Evolutionary conservation across 2,797 vertebrate species (phyloP).

Genomic region (Garrulus glandarius): DNA sequence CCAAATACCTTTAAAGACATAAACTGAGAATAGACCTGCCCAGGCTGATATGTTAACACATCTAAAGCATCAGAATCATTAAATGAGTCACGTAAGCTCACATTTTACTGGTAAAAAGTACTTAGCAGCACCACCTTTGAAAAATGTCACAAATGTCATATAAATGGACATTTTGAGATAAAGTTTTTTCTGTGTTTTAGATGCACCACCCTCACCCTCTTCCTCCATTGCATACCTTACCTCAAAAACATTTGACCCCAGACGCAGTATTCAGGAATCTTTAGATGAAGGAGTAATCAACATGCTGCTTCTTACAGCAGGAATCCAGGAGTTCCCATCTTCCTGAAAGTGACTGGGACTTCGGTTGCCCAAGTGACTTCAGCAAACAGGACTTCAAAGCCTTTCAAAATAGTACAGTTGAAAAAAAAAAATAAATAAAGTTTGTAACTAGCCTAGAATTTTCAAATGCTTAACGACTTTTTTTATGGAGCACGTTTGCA

Average conservation of each 20-base stretch:
- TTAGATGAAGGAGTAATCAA: background rate
- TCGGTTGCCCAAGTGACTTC: background rate
- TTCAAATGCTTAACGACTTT: background rate
- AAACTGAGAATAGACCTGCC: background rate
- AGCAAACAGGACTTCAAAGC: background rate
- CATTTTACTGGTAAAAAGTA: background rate
- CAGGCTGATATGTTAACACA: background rate
- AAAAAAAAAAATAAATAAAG: background rate
- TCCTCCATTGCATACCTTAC: background rate
- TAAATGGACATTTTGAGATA: background rate
- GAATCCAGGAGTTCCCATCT: background rate
- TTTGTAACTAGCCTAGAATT: background rate
- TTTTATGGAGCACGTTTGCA: background rate
- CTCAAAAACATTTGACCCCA: background rate
- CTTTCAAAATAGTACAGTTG: background rate
- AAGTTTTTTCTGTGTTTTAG: accelerated
- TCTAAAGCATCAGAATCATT: background rate
- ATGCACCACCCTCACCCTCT: background rate
- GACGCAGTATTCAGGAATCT: background rate
- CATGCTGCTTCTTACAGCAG: background rate
- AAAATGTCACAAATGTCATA: background rate
- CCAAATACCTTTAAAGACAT: background rate
- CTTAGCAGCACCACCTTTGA: background rate
- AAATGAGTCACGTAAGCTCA: background rate
- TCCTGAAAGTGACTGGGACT: background rate